Percentiles rank a stretch among this genome's conserved stretches.
Evolutionary conservation across 2,797 vertebrate species (phyloP).

Genomic region (Pantherophis alleghaniensis): DNA sequence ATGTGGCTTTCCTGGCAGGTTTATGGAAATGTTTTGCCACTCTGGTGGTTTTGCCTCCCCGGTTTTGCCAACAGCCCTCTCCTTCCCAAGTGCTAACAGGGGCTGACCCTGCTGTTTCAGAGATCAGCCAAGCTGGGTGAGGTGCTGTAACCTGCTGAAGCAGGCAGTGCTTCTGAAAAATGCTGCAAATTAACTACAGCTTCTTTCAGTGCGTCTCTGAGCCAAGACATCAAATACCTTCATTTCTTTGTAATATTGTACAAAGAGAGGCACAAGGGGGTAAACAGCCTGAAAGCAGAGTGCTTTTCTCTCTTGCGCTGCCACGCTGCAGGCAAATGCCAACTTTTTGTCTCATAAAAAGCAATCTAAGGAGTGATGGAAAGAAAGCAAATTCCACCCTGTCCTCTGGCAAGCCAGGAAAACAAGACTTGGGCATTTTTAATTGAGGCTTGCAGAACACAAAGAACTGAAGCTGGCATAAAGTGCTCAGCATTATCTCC

Average conservation of each 20-base stretch:
- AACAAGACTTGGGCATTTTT: slow-evolving; percentile 67
- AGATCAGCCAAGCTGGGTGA: not conserved
- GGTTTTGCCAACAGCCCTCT: not conserved
- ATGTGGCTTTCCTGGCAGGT: not conserved
- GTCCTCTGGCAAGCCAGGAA: slow-evolving; percentile 59
- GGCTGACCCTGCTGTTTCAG: not conserved
- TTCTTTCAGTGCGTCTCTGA: slow-evolving; percentile 43
- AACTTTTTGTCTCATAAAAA: slow-evolving; percentile 58
- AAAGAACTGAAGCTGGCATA: slow-evolving; percentile 63
- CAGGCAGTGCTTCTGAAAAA: slow-evolving; percentile 39
- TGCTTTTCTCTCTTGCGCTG: slow-evolving; percentile 51
- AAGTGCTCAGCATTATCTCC: slow-evolving; percentile 52
- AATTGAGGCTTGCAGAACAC: slow-evolving; percentile 62
- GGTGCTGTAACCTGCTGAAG: slow-evolving; percentile 4
- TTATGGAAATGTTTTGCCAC: not conserved
- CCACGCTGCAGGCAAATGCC: slow-evolving; percentile 57
- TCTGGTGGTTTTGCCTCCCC: not conserved
- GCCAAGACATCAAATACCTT: slow-evolving; percentile 43
- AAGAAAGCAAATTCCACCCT: slow-evolving; percentile 55
- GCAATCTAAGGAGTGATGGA: slow-evolving; percentile 49
- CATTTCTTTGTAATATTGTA: slow-evolving; percentile 6
- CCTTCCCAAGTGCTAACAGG: not conserved
- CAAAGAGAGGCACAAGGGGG: not conserved
- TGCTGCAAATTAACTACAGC: slow-evolving; percentile 43
- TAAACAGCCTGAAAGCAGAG: slow-evolving; percentile 49